Base-by-base conservation (phyloP, 1,140 invertebrate species). In the Campoletis sonorensis region DNA sequence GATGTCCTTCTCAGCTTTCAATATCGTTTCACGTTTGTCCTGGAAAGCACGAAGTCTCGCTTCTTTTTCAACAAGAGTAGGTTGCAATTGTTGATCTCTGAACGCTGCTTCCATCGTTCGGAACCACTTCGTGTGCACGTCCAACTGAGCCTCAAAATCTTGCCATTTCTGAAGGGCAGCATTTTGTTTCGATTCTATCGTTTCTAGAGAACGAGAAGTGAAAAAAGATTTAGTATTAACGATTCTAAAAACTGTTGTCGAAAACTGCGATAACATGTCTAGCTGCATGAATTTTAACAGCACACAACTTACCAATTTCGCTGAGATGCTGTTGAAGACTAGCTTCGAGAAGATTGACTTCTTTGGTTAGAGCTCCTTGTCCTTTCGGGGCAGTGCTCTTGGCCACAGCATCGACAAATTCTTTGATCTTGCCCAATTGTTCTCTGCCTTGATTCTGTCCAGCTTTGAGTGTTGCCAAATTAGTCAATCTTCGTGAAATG, bases 41-140 rank as follows among this genome's bases (percentile, higher is more conserved):
- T 95, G 94, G 81, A 96, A 95, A 49, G 92, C 93, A 79, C 95
- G 93, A n/a, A 98, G 90, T 85, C 96, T 95, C 11, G 92, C 90
- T 87, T 96, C 94, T 90, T 99, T 99, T 84, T 98, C 97, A 73
- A 94, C 90, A 26, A 98, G 91, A 15, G 95, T 96, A 10, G 95
- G 95, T 86, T 97, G 95, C 0, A 98, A 92, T 77, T 95, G 95
- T 90, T 98, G 96, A 84, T 98, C 96, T 80, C 96, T 94, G 86
- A 98, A 96, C 30, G 95, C 94, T 33, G 94, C 93, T 93, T 99
- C 98, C 86, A 96, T 95, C 49, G 94, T 91, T 85, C 96, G 95
- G 79, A 98, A 96, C 97, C 98, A 99, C 83, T 96, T 95, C 7
- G 95, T 95, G 40, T 97, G 94, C 15, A 93, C 92, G 83, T 98